Evolutionary conservation across 2,888 invertebrate genomes (phyloP).

Genomic region (Cyrtodaria siliqua): DNA sequence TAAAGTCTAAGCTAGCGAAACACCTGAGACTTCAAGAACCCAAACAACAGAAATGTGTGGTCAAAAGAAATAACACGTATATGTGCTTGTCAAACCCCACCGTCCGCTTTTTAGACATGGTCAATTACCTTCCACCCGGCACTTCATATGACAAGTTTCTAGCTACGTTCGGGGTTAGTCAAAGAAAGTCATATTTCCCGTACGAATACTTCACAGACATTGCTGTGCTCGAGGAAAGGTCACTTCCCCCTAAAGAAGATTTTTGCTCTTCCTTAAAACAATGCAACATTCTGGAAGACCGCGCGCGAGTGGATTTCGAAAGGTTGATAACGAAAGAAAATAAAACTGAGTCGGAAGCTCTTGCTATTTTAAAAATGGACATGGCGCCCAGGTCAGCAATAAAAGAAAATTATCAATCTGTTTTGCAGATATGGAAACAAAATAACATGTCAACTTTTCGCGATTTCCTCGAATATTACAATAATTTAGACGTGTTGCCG

Average conservation of each 20-base stretch:
- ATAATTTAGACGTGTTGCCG: too few relatives aligned
- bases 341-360: background rate
- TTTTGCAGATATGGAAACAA: background rate
- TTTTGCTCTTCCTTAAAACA: conserved; percentile 12
- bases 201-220: background rate
- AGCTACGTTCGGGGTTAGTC: background rate
- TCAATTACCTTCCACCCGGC: conserved; percentile 8
- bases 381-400: background rate
- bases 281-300: background rate
- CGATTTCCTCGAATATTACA: too few relatives aligned
- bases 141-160: conserved; percentile 17
- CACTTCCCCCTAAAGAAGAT: conserved; percentile 12
- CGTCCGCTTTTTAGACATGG: conserved; percentile 8
- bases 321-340: background rate
- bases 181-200: conserved; percentile 16
- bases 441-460: too few relatives aligned
- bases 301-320: background rate
- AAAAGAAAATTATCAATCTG: too few relatives aligned
- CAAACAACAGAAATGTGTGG: conserved; percentile 9
- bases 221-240: background rate
- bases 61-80: conserved; percentile 21
- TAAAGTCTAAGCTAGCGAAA: conserved; percentile 18
- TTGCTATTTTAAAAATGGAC: background rate
- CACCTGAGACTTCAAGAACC: conserved; percentile 17
- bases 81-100: conserved; percentile 19